Conservation (phyloP, 1,140 invertebrate genomes). For the Aleiodes sp. region DNA sequence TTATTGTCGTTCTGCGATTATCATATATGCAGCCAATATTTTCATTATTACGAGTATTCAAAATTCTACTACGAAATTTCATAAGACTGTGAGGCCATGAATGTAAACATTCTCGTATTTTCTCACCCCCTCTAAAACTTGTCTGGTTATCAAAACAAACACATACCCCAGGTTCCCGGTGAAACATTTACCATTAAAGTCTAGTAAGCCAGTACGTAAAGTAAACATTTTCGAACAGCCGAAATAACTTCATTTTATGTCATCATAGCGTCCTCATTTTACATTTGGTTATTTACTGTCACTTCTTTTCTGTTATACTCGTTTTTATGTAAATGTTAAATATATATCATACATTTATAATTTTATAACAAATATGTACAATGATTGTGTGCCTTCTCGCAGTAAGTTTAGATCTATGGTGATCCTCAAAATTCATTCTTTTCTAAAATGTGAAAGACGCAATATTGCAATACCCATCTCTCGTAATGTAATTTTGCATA, state of each 20-base stretch:
- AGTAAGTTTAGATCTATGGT: no score
- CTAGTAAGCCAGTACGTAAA: conserved; percentile 9
- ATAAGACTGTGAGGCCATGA: not conserved
- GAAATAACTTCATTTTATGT: conserved; percentile 2
- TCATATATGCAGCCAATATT: no score
- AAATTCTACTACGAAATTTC: not conserved
- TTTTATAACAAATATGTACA: no score
- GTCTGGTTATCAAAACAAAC: conserved; percentile 9
- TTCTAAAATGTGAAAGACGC: no score
- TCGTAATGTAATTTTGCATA: no score
- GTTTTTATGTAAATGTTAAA: no score
- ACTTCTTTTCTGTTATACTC: no score
- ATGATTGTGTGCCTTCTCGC: no score
- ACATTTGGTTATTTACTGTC: not conserved
- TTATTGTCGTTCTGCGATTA: no score
- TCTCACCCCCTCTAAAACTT: not conserved
- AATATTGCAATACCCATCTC: no score
- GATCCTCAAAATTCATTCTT: no score
- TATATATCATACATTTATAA: no score
- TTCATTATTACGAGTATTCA: not conserved
- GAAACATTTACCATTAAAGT: not conserved
- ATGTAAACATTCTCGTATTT: conserved; percentile 7
- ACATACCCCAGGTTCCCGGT: not conserved
- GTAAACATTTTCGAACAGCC: conserved; percentile 1
- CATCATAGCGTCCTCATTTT: not conserved